Evolutionary conservation across 2,797 vertebrate species (phyloP).

Genomic region (Brachyrhaphis roseni): DNA sequence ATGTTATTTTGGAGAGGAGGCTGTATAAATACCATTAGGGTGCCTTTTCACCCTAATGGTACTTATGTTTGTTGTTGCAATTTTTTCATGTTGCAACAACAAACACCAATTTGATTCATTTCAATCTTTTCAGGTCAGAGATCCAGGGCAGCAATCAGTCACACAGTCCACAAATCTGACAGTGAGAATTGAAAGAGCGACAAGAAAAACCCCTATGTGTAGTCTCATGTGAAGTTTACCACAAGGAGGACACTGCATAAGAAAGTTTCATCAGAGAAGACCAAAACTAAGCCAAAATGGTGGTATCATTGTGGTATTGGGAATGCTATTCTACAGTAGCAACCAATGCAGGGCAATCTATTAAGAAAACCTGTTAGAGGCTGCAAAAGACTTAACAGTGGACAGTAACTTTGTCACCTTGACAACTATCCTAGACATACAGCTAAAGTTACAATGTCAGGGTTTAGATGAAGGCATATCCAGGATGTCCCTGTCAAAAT

Average conservation of each 20-base stretch:
- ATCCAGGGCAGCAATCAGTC: neutral
- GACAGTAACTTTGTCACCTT: neutral
- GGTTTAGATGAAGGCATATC: neutral
- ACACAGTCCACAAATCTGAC: neutral
- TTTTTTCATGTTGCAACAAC: neutral
- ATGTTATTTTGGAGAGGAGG: neutral
- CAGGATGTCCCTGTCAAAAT: neutral
- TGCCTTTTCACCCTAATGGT: neutral
- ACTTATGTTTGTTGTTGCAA: no score
- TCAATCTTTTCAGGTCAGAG: neutral
- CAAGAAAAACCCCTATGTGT: neutral
- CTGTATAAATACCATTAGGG: neutral
- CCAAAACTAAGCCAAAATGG: neutral
- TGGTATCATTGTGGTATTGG: neutral
- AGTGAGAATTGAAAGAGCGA: neutral
- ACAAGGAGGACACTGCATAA: neutral
- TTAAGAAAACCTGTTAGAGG: neutral
- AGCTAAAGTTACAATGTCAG: neutral
- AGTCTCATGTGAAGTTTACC: neutral
- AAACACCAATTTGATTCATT: neutral
- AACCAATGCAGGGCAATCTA: neutral
- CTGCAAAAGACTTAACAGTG: neutral
- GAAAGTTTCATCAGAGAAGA: neutral
- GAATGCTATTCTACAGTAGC: neutral
- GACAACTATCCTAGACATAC: neutral